Base-by-base conservation (phyloP, 2,113 vertebrate species). In the Hymenochirus boettgeri region DNA sequence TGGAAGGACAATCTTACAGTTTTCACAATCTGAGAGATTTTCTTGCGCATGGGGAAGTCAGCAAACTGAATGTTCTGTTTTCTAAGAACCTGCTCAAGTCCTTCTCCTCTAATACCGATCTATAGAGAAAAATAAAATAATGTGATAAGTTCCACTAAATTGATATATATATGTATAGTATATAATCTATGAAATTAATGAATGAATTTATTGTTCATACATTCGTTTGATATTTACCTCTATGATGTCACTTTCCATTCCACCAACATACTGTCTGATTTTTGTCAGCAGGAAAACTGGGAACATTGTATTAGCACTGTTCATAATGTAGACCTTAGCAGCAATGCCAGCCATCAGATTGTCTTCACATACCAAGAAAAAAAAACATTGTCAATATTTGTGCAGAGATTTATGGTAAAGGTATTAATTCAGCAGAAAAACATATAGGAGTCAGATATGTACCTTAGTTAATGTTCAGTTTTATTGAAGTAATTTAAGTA, bases 101-200 rank as follows among this genome's bases (percentile, higher is more conserved):
- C 91, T 69, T 92, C 89, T 65, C 78, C 85, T 0, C 77, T 84
- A 10, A 92, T 62, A 50, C 88, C 90, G 75, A 82, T 64, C 92
- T 94, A 70, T n/a, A 52, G 72, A 60, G 69, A 42, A 42, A 39
- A 39, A 39, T 13, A 39, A 13, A 39, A 31, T 12, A 8, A 7
- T 35, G 33, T 35, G 15, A 35, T n/a, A n/a, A n/a, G n/a, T n/a
- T n/a, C n/a, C n/a, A n/a, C n/a, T n/a, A n/a, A n/a, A n/a, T n/a
- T n/a, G n/a, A n/a, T n/a, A n/a, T n/a, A n/a, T n/a, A n/a, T n/a
- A n/a, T n/a, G n/a, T n/a, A n/a, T n/a, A n/a, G n/a, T n/a, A n/a
- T n/a, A n/a, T n/a, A n/a, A n/a, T n/a, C n/a, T n/a, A n/a, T n/a
- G n/a, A n/a, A n/a, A n/a, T n/a, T n/a, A n/a, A n/a, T n/a, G n/a